phyloP scores from a whole-genome alignment of 2,797 vertebrate species.

The Cynopterus sphinx region DNA sequence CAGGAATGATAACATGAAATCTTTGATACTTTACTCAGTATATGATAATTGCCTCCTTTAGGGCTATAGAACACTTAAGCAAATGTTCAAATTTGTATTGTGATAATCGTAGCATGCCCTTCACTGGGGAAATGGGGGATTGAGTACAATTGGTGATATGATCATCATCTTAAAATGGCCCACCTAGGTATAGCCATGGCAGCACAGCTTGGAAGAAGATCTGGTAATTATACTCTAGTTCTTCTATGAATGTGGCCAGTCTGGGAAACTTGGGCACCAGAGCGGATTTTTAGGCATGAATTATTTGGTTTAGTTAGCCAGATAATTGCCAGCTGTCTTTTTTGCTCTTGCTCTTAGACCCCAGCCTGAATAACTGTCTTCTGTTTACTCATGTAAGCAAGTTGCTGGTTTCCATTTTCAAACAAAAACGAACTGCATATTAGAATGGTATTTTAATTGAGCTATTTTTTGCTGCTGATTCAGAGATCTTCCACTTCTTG shows the following conservation, averaged over 20 bases:
- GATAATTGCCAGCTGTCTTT: constrained; percentile 68
- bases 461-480: constrained; percentile 50
- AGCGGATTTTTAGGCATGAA: constrained; percentile 65
- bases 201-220: background rate
- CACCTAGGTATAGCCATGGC: background rate
- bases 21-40: background rate
- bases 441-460: constrained; percentile 48
- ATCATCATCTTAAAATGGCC: background rate
- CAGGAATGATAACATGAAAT: background rate
- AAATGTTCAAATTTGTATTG: background rate
- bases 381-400: constrained; percentile 38
- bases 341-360: background rate
- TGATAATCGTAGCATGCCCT: background rate
- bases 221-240: constrained; percentile 31
- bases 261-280: constrained; percentile 26
- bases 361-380: constrained; percentile 17
- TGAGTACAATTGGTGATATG: background rate
- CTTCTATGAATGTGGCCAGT: constrained; percentile 8
- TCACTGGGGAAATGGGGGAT: background rate
- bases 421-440: constrained; percentile 34
- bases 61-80: background rate
- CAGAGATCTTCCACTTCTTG: background rate
- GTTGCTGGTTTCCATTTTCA: constrained; percentile 65
- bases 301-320: constrained; percentile 70
- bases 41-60: background rate